Percentiles rank a stretch among this genome's conserved stretches.
phyloP scores from a whole-genome alignment of 2,888 invertebrate genomes.

The Calameuta pallipes region DNA sequence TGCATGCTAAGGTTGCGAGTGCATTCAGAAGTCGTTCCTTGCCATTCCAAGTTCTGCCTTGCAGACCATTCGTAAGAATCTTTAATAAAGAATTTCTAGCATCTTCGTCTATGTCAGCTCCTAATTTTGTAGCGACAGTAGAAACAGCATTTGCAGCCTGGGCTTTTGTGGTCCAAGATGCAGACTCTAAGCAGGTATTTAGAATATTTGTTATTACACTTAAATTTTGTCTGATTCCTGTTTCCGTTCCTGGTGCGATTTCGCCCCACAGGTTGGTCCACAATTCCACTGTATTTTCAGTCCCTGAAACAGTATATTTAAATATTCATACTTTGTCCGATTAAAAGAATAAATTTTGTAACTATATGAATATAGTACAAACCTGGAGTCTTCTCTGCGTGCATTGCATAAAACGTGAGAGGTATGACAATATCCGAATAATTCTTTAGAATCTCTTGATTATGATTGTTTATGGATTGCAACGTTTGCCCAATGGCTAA shows the following conservation, averaged over 20 bases:
- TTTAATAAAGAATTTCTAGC: slow-evolving; percentile 75
- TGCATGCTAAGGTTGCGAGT: slow-evolving; percentile 76
- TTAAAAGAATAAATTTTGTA: neutral
- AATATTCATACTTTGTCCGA: neutral
- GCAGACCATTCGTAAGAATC: slow-evolving; percentile 76
- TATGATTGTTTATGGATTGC: slow-evolving; percentile 84
- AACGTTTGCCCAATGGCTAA: slow-evolving; percentile 81
- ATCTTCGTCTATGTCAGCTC: slow-evolving; percentile 73
- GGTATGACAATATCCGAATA: slow-evolving; percentile 82
- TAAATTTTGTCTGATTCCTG: slow-evolving; percentile 82
- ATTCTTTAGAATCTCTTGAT: slow-evolving; percentile 84
- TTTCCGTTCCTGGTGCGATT: slow-evolving; percentile 87
- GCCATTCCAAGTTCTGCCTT: slow-evolving; percentile 91
- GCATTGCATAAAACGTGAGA: slow-evolving; percentile 91
- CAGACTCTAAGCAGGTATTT: slow-evolving; percentile 80
- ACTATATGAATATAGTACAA: slow-evolving; percentile 16
- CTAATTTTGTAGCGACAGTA: slow-evolving; percentile 80
- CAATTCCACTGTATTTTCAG: slow-evolving; percentile 73
- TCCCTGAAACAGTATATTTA: slow-evolving; percentile 55
- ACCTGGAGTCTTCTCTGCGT: slow-evolving; percentile 79
- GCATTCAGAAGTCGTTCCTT: slow-evolving; percentile 86
- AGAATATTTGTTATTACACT: slow-evolving; percentile 78
- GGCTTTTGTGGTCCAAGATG: slow-evolving; percentile 89
- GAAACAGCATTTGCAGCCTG: slow-evolving; percentile 85
- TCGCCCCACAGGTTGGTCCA: slow-evolving; percentile 94